Evolutionary conservation across 1,140 invertebrate species (phyloP), one percentile per base, ranked within the genome.

Genomic region (Druon quercuslanigerum): DNA sequence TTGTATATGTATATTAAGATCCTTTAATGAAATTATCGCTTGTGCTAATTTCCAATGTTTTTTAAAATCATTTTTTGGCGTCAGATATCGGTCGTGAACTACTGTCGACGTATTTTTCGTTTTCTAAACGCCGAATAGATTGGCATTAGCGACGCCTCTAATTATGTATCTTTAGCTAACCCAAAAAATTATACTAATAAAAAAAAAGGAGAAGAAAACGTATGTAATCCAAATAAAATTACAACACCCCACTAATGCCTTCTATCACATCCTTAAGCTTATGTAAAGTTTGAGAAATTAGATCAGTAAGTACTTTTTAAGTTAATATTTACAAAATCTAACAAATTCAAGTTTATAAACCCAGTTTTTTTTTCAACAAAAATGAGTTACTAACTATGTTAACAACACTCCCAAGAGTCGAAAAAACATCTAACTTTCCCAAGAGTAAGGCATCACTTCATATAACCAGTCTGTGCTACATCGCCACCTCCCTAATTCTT

Each of bases 381-480:
- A 79, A 76, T 73, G 57, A 25, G 25, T 25, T 25, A 25, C 3
- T 1, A 2, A 25, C 3, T 3, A 25, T 3, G 25, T 25, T 25
- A 25, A 25, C 1, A 25, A n/a, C n/a, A n/a, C n/a, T n/a, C n/a
- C 25, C 5, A 2, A 2, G 5, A 33, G 25, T 33, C 25, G 25
- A 71, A 76, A 74, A 76, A 71, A 66, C 11, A 76, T 20, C 60
- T 25, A 60, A 50, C 14, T 46, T 33, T 81, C 75, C 73, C 79
- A 87, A 66, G 77, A 88, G 88, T 87, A 85, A 87, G 90, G 88
- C 90, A 91, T 91, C 90, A 88, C 81, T 90, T 90, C 89, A 88
- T 91, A 88, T 90, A 90, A 91, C 90, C 90, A 91, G 89, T 90
- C 90, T 91, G 90, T 90, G 90, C 90, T 91, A 91, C 90, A 89